Conservation (phyloP, 2,113 vertebrate genomes). For the Leptobrachium leishanense region DNA sequence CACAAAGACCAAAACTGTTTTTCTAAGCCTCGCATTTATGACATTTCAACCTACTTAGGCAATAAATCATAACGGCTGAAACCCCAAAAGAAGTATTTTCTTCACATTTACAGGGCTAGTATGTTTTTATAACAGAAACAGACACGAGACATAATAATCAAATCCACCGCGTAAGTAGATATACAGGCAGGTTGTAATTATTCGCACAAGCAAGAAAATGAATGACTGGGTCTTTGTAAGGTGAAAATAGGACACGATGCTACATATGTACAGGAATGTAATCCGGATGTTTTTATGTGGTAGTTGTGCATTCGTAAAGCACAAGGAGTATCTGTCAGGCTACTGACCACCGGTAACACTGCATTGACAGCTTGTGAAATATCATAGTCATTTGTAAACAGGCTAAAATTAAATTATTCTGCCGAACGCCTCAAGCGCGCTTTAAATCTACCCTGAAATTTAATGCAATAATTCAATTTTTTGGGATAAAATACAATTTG, state of each 20-base stretch:
- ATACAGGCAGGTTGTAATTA: conserved; percentile 36
- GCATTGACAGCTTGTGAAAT: background rate
- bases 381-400: background rate
- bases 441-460: background rate
- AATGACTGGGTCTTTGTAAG: conserved; percentile 26
- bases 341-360: background rate
- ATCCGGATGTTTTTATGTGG: conserved; percentile 18
- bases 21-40: conserved; percentile 68
- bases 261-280: conserved; percentile 13
- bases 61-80: conserved; percentile 66
- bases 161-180: conserved; percentile 51
- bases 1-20: conserved; percentile 62
- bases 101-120: conserved; percentile 61
- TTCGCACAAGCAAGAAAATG: conserved; percentile 28
- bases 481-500: too few species aligned
- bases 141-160: conserved; percentile 71
- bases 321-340: background rate
- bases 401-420: background rate
- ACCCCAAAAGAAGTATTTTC: conserved; percentile 57
- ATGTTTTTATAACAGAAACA: conserved; percentile 72
- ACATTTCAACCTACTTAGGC: conserved; percentile 67
- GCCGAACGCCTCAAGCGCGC: background rate
- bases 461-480: background rate
- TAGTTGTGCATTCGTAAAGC: background rate
- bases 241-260: conserved; percentile 26